phyloP scores from a whole-genome alignment of 2,113 vertebrate genomes.

The Tautogolabrus adspersus region DNA sequence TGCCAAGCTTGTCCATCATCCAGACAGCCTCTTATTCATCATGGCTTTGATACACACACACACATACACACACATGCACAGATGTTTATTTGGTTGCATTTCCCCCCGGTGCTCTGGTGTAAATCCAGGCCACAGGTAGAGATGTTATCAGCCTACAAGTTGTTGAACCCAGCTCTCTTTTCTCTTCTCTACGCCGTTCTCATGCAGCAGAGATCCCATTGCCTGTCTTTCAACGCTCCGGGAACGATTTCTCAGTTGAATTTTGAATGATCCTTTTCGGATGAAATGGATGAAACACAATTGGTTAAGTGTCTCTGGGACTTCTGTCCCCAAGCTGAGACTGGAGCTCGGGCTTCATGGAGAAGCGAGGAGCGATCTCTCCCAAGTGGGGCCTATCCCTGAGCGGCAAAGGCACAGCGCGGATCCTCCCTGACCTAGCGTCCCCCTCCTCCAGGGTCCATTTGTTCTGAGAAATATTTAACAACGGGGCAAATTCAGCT shows the following conservation, averaged over 20 bases:
- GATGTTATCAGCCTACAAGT: slow-evolving; percentile 61
- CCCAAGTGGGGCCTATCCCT: slow-evolving; percentile 69
- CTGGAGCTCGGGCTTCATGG: slow-evolving; percentile 46
- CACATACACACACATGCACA: slow-evolving; percentile 49
- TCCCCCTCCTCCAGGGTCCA: slow-evolving; percentile 75
- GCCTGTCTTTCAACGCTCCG: slow-evolving; percentile 50
- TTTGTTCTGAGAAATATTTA: slow-evolving; percentile 94
- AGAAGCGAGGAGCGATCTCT: slow-evolving; percentile 54
- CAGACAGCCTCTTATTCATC: slow-evolving; percentile 82
- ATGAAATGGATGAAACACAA: slow-evolving; percentile 80
- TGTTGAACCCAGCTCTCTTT: slow-evolving; percentile 30
- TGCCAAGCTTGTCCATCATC: slow-evolving; percentile 85
- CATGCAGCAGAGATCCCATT: slow-evolving; percentile 31
- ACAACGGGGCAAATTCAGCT: slow-evolving; percentile 83
- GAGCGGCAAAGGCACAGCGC: slow-evolving; percentile 46
- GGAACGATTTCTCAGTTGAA: slow-evolving; percentile 69
- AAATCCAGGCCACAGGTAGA: slow-evolving; percentile 63
- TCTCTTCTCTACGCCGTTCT: slow-evolving; percentile 7
- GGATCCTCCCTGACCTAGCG: slow-evolving; percentile 56
- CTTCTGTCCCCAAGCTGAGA: slow-evolving; percentile 78
- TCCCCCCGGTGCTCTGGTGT: slow-evolving; percentile 18
- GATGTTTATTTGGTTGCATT: slow-evolving; percentile 73
- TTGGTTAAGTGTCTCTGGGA: slow-evolving; percentile 79
- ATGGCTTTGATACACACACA: slow-evolving; percentile 70
- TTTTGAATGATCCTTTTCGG: slow-evolving; percentile 83